These are phyloP conservation scores for Scaptomyza cyrtandrae DNA, from an alignment of 2,888 invertebrate genomes.

Conservation along the genomic window DNA sequence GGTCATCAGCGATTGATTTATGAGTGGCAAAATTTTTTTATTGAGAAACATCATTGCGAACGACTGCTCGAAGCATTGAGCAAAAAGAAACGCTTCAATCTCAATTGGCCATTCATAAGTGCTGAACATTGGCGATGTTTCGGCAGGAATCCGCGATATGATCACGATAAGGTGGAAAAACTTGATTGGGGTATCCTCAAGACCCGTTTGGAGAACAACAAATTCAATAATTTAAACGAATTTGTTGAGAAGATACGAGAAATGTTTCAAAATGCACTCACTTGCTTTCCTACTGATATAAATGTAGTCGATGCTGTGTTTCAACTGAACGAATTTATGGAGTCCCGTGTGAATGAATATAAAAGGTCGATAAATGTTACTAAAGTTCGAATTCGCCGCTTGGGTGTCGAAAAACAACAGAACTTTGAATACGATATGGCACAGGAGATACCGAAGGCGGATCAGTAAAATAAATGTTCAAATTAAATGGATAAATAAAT, in stretches of 20 bases:
- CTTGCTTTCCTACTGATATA: slow-evolving; percentile 9
- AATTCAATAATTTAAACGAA: slow-evolving; percentile 17
- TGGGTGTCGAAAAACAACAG: not conserved
- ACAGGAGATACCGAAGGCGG: not conserved
- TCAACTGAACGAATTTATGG: not conserved
- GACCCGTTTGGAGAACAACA: slow-evolving; percentile 5
- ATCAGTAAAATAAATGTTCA: not conserved
- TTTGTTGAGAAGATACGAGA: slow-evolving; percentile 23
- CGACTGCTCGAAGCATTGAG: slow-evolving; percentile 25
- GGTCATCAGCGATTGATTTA: not conserved
- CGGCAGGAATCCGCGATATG: slow-evolving; percentile 2
- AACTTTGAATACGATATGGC: not conserved
- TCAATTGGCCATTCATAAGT: slow-evolving; percentile 45
- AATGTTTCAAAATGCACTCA: slow-evolving; percentile 44
- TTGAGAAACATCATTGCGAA: slow-evolving; percentile 40
- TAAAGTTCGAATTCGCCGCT: not conserved
- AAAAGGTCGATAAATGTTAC: not conserved
- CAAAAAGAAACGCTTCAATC: slow-evolving; percentile 18
- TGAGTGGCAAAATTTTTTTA: slow-evolving; percentile 21
- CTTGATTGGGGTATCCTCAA: slow-evolving; percentile 34
- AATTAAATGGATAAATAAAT: not conserved
- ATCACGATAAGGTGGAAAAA: slow-evolving; percentile 6
- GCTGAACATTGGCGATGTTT: slow-evolving; percentile 18
- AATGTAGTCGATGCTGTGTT: slow-evolving; percentile 8
- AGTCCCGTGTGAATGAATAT: not conserved